phyloP scores from a whole-genome alignment of 2,113 vertebrate genomes.

The Gadus macrocephalus region DNA sequence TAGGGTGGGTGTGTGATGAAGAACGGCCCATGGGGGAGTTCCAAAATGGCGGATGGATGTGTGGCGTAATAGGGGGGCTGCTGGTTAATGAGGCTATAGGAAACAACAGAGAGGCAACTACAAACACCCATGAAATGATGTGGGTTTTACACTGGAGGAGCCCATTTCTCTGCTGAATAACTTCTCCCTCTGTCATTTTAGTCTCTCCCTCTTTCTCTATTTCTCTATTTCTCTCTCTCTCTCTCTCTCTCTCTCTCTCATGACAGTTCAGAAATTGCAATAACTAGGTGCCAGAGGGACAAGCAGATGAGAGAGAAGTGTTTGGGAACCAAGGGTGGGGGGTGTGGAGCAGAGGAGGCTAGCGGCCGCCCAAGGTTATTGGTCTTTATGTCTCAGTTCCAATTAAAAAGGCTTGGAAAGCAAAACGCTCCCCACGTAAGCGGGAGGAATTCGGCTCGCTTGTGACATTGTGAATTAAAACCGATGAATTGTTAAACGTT shows the following conservation, averaged over 20 bases:
- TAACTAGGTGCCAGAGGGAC: conserved; percentile 6
- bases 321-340: background rate
- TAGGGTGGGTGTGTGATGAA: conserved; percentile 10
- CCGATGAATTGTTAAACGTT: conserved; percentile 41
- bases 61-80: conserved; percentile 21
- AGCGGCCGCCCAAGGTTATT: conserved; percentile 31
- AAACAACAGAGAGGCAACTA: conserved; percentile 10
- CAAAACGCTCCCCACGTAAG: conserved; percentile 41
- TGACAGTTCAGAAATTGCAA: conserved; percentile 27
- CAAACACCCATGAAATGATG: conserved; percentile 18
- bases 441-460: conserved; percentile 28
- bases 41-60: conserved; percentile 18
- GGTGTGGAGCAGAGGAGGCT: background rate
- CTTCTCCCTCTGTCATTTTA: no score
- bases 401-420: conserved; percentile 37
- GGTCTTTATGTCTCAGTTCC: conserved; percentile 40
- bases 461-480: conserved; percentile 29
- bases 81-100: conserved; percentile 33
- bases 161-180: conserved; percentile 24
- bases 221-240: background rate
- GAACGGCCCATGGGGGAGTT: conserved; percentile 21
- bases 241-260: conserved; percentile 13
- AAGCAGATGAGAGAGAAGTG: background rate
- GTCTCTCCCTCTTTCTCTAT: background rate
- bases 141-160: conserved; percentile 16